phyloP scores from a whole-genome alignment of 2,888 invertebrate species.

The Schizaphis graminum region DNA sequence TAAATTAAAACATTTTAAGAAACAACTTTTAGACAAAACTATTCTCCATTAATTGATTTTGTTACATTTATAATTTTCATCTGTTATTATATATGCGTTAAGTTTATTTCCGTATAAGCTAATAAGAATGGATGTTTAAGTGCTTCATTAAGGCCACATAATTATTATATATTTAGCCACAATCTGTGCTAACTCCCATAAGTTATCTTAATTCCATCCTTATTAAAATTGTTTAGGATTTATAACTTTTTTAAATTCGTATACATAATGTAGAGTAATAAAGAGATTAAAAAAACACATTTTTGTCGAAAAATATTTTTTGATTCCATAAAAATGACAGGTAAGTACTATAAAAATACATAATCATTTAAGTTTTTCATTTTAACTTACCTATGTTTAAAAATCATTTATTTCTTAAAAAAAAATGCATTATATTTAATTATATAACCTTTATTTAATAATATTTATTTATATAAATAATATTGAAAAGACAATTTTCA shows the following conservation, averaged over 20 bases:
- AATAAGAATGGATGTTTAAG: constrained; percentile 33
- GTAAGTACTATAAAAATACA: not conserved
- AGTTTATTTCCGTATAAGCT: constrained; percentile 23
- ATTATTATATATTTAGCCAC: constrained; percentile 41
- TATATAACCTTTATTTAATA: too few relatives aligned
- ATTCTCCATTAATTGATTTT: not conserved
- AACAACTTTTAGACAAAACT: not conserved
- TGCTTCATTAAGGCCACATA: constrained; percentile 42
- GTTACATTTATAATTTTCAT: constrained; percentile 6
- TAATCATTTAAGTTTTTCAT: not conserved
- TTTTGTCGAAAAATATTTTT: not conserved
- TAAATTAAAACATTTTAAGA: not conserved
- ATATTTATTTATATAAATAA: too few relatives aligned
- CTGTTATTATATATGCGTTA: constrained; percentile 26
- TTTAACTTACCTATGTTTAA: not conserved
- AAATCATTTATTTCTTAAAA: not conserved
- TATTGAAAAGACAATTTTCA: too few relatives aligned
- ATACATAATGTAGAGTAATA: not conserved
- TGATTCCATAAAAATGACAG: not conserved
- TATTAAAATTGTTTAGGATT: not conserved
- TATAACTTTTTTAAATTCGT: not conserved
- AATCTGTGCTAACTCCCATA: constrained; percentile 19
- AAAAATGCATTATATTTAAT: too few relatives aligned
- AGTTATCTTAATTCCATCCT: constrained; percentile 25
- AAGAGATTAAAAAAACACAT: not conserved